These are phyloP conservation scores for Sipha maydis DNA, from an alignment of 2,888 invertebrate genomes.

Conservation along the genomic window DNA sequence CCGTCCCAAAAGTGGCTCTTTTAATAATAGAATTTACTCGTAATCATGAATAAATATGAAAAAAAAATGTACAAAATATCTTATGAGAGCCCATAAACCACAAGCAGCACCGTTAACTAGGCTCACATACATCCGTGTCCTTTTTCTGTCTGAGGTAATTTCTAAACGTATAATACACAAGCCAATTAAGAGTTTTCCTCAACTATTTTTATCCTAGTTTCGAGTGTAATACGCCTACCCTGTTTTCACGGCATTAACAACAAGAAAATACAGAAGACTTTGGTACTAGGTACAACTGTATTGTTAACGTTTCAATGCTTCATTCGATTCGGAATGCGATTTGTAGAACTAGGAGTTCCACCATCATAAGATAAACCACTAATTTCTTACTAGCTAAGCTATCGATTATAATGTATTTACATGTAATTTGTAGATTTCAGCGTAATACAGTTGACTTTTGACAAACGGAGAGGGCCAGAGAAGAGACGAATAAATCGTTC, in stretches of 20 bases:
- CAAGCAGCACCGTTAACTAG: not conserved
- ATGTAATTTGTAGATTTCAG: not conserved
- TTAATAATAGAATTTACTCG: constrained; percentile 18
- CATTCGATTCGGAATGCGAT: not conserved
- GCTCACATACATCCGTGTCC: not conserved
- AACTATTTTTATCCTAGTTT: not conserved
- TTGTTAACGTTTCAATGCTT: not conserved
- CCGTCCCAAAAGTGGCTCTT: constrained; percentile 46
- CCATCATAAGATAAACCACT: not conserved
- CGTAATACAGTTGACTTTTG: not conserved
- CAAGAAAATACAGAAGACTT: constrained; percentile 20
- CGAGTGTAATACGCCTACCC: not conserved
- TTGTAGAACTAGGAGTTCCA: not conserved
- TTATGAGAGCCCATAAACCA: constrained; percentile 50
- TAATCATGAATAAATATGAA: not conserved
- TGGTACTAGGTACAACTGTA: not conserved
- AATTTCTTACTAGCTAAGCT: not conserved
- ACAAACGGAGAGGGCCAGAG: not conserved
- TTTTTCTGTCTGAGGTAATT: not conserved
- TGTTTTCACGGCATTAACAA: not conserved
- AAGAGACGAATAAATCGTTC: not conserved
- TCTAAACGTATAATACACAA: not conserved
- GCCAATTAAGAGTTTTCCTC: no score
- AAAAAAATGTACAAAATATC: not conserved
- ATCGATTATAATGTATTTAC: not conserved